Evolutionary conservation across 2,888 invertebrate species (phyloP).

Genomic region (Watsonalla binaria): DNA sequence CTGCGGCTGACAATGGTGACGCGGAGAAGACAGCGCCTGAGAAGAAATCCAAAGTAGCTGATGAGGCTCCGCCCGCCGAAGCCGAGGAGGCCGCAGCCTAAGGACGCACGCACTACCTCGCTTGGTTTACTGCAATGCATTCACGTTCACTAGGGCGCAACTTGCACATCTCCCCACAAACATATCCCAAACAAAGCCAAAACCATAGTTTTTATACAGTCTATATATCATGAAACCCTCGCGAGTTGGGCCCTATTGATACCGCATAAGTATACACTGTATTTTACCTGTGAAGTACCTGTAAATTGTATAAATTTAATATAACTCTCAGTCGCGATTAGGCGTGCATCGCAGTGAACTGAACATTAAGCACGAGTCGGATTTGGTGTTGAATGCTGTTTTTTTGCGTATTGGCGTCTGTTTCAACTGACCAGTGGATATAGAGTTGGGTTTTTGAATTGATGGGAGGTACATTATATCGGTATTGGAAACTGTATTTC

Average conservation of each 20-base stretch:
- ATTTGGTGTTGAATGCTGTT: slow-evolving; percentile 68
- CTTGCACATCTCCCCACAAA: slow-evolving; percentile 38
- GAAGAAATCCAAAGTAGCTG: slow-evolving; percentile 85
- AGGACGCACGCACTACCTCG: slow-evolving; percentile 32
- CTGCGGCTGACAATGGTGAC: slow-evolving; percentile 74
- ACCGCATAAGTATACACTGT: slow-evolving; percentile 65
- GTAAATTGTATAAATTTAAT: slow-evolving; percentile 73
- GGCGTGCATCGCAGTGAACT: slow-evolving; percentile 73
- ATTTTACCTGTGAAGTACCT: slow-evolving; percentile 77
- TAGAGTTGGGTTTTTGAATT: slow-evolving; percentile 61
- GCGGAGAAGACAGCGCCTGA: slow-evolving; percentile 83
- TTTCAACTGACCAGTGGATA: slow-evolving; percentile 49
- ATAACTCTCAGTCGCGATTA: slow-evolving; percentile 52
- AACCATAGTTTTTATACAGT: slow-evolving; percentile 55
- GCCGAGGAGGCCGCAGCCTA: slow-evolving; percentile 80
- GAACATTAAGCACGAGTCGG: slow-evolving; percentile 42
- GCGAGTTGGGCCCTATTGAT: slow-evolving; percentile 70
- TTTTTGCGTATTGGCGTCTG: slow-evolving; percentile 64
- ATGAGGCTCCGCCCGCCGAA: slow-evolving; percentile 77
- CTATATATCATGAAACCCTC: slow-evolving; percentile 25
- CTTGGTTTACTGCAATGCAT: slow-evolving; percentile 78
- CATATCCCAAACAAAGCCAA: slow-evolving; percentile 59
- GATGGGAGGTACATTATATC: slow-evolving; percentile 43
- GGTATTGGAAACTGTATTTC: slow-evolving; percentile 51
- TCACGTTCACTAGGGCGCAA: slow-evolving; percentile 67